Evolutionary conservation across 2,113 vertebrate genomes (phyloP).

Genomic region (Syrrhaptes paradoxus): DNA sequence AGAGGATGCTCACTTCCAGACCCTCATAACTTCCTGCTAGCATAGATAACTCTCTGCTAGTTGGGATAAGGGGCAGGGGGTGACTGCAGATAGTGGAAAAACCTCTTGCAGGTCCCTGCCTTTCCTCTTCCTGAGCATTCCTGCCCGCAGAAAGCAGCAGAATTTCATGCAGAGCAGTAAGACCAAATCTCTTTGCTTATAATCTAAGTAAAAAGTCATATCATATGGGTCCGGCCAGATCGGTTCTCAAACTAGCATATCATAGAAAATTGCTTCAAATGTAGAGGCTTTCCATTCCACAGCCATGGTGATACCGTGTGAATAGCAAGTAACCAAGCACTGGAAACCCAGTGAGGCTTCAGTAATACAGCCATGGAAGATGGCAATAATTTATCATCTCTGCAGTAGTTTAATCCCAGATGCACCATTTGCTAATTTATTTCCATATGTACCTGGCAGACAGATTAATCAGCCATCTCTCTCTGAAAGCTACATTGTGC

Average conservation of each 20-base stretch:
- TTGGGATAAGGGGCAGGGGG: neutral
- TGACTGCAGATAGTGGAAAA: neutral
- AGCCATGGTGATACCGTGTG: neutral
- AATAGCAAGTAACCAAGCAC: slow-evolving; percentile 47
- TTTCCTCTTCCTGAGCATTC: neutral
- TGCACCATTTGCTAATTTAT: slow-evolving; percentile 81
- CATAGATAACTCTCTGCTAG: neutral
- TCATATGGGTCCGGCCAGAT: neutral
- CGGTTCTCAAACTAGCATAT: neutral
- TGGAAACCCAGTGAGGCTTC: slow-evolving; percentile 59
- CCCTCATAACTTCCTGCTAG: neutral
- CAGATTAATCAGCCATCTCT: slow-evolving; percentile 80
- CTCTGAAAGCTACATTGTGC: slow-evolving; percentile 70
- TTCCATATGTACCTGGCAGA: slow-evolving; percentile 84
- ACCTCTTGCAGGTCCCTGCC: neutral
- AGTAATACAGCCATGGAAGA: slow-evolving; percentile 60
- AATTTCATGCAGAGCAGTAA: neutral
- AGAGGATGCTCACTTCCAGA: neutral
- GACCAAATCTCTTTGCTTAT: neutral
- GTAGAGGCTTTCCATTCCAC: slow-evolving; percentile 19
- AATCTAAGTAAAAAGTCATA: too few species aligned
- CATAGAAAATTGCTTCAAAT: slow-evolving; percentile 38
- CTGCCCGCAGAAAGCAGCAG: neutral
- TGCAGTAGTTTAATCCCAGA: slow-evolving; percentile 76
- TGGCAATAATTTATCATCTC: slow-evolving; percentile 80